phyloP scores from a whole-genome alignment of 2,888 invertebrate species.

The Morpho helenor region DNA sequence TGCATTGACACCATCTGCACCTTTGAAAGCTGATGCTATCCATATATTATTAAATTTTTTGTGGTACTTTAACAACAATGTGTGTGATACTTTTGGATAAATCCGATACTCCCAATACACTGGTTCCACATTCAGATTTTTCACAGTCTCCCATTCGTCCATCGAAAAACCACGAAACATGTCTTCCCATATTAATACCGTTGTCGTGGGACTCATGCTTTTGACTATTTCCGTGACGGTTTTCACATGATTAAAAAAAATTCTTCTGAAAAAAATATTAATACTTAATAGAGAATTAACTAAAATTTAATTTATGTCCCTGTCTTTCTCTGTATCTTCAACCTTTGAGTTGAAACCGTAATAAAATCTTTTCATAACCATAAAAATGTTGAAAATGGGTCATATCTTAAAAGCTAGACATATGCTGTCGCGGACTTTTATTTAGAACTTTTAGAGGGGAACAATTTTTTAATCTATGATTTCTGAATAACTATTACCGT shows the following conservation, averaged over 20 bases:
- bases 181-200: conserved; percentile 90
- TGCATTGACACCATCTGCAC: conserved; percentile 79
- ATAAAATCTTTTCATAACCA: no score
- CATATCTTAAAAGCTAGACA: no score
- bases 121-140: conserved; percentile 77
- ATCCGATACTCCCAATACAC: conserved; percentile 85
- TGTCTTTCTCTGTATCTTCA: no score
- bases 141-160: conserved; percentile 58
- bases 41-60: conserved; percentile 83
- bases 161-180: conserved; percentile 82
- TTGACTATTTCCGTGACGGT: conserved; percentile 69
- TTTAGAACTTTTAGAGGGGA: no score
- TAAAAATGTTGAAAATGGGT: no score
- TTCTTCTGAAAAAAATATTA: conserved; percentile 48
- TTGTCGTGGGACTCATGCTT: conserved; percentile 67
- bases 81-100: conserved; percentile 43
- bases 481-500: no score
- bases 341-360: no score
- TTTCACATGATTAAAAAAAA: conserved; percentile 83
- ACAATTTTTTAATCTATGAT: no score
- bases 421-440: no score
- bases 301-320: no score
- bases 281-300: not conserved
- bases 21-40: conserved; percentile 93
- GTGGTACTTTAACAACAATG: conserved; percentile 42